Evolutionary conservation across 2,113 vertebrate genomes (phyloP).

Genomic region (Oxygymnocypris stewartii): DNA sequence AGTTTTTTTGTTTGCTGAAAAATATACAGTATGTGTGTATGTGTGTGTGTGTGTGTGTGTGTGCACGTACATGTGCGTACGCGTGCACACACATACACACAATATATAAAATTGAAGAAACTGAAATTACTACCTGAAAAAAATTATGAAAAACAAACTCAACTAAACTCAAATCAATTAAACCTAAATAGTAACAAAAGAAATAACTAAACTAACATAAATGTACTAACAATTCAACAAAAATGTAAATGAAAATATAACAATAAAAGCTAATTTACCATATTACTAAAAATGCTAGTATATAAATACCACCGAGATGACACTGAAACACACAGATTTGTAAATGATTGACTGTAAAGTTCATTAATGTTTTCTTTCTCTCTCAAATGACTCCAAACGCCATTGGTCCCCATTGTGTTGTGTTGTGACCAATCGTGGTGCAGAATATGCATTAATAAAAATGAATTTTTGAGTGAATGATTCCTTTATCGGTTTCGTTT

Average conservation of each 20-base stretch:
- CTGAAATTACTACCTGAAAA: too few relatives aligned
- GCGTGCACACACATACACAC: too few relatives aligned
- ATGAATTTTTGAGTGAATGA: not conserved
- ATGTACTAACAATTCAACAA: not conserved
- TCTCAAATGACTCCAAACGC: too few relatives aligned
- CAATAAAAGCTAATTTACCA: not conserved
- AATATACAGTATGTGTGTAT: too few relatives aligned
- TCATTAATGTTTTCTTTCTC: too few relatives aligned
- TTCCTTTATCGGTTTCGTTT: not conserved
- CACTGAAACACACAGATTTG: not conserved
- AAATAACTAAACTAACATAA: not conserved
- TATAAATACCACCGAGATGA: not conserved
- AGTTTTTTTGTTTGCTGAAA: too few relatives aligned
- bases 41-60: too few relatives aligned
- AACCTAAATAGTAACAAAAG: not conserved
- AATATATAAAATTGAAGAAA: too few relatives aligned
- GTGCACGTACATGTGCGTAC: too few relatives aligned
- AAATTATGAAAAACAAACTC: too few relatives aligned
- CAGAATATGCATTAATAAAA: not conserved
- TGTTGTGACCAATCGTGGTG: not conserved
- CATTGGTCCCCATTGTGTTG: too few relatives aligned
- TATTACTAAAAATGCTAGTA: not conserved
- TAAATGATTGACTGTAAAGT: too few relatives aligned
- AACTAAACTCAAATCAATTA: not conserved
- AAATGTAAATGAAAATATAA: not conserved